Evolutionary conservation across 2,113 vertebrate genomes (phyloP).

Genomic region (Jacana jacana): DNA sequence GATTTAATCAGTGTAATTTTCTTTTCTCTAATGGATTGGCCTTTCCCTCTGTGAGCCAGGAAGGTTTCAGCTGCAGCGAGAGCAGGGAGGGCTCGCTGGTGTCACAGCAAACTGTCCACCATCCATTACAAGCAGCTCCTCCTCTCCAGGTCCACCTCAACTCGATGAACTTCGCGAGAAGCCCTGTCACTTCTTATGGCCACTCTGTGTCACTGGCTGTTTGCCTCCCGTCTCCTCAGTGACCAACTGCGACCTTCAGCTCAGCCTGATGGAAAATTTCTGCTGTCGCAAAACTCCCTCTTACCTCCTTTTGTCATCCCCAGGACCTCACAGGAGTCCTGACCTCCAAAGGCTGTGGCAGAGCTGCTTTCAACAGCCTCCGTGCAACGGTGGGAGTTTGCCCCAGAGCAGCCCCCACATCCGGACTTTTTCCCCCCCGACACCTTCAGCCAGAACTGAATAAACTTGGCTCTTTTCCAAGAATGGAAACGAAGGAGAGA

Average conservation of each 20-base stretch:
- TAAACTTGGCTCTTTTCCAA: background rate
- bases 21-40: background rate
- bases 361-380: background rate
- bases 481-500: background rate
- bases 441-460: background rate
- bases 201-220: background rate
- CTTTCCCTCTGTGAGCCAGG: background rate
- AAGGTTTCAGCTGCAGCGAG: background rate
- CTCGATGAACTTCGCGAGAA: background rate
- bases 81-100: background rate
- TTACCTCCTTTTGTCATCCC: background rate
- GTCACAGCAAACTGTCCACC: background rate
- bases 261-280: background rate
- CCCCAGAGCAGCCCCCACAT: background rate
- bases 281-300: background rate
- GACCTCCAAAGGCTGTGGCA: background rate
- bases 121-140: background rate
- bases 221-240: background rate
- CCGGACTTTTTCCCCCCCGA: background rate
- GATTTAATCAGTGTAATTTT: conserved; percentile 9
- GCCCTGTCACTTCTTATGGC: background rate
- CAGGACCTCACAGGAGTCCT: background rate
- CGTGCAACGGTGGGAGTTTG: background rate
- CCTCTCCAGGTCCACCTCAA: background rate
- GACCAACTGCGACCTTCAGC: background rate